Conservation (phyloP, 2,797 vertebrate genomes). For the Cyclopterus lumpus region DNA sequence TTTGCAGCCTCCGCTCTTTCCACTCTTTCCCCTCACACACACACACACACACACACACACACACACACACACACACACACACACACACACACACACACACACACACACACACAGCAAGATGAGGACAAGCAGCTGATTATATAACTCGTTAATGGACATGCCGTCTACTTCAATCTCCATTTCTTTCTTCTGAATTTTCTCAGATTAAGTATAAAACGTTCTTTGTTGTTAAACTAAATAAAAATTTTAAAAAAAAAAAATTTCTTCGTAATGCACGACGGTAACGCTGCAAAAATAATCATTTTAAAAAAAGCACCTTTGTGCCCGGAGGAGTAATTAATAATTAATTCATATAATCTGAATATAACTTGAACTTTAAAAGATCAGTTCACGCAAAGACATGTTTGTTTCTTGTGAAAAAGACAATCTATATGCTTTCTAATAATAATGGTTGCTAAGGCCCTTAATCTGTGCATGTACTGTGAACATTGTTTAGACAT, state of each 20-base stretch:
- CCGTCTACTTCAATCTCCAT: background rate
- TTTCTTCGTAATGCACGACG: background rate
- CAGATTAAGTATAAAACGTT: background rate
- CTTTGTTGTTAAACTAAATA: background rate
- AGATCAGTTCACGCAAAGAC: background rate
- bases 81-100: background rate
- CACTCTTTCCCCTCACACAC: background rate
- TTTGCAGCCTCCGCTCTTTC: constrained; percentile 4
- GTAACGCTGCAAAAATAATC: background rate
- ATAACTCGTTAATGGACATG: background rate
- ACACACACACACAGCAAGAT: background rate
- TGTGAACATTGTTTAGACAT: background rate
- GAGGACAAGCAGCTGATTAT: background rate
- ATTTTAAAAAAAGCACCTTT: background rate
- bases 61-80: background rate
- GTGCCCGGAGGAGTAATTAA: background rate
- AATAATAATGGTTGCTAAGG: background rate
- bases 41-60: background rate
- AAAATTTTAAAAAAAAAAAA: background rate
- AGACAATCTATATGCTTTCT: too few relatives aligned
- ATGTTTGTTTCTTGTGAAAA: too few relatives aligned
- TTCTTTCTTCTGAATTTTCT: background rate
- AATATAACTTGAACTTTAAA: background rate
- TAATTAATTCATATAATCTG: background rate
- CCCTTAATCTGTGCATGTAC: too few relatives aligned